A percentile compares a stretch with the other conserved stretches of the same genome.
Evolutionary conservation across 2,888 invertebrate genomes (phyloP).

Genomic region (Drosophila paramelanica): DNA sequence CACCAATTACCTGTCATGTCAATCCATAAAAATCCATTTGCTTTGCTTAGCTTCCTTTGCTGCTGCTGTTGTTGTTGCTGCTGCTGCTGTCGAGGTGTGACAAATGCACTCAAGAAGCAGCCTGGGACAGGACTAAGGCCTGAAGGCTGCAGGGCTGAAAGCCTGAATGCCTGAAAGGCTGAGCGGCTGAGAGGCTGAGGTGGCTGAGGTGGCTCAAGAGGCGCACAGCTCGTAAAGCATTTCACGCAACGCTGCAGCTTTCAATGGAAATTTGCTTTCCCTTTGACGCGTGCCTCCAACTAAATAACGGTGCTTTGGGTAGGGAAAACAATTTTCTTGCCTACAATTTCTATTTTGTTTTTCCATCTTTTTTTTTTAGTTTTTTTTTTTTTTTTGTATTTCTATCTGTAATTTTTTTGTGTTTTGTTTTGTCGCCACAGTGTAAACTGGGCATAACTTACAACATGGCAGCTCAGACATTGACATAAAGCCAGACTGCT

Average conservation of each 20-base stretch:
- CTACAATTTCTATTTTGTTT: conserved; percentile 46
- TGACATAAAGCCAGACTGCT: conserved; percentile 67
- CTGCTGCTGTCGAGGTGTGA: conserved; percentile 69
- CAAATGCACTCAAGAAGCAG: conserved; percentile 74
- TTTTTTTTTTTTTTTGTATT: conserved; percentile 13
- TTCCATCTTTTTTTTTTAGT: too few relatives aligned
- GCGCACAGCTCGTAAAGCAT: conserved; percentile 67
- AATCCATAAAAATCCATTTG: conserved; percentile 81
- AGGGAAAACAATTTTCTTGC: conserved; percentile 76
- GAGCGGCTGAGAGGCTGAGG: conserved; percentile 12
- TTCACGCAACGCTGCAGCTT: conserved; percentile 81
- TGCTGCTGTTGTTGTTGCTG: conserved; percentile 13
- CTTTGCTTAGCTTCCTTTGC: conserved; percentile 38
- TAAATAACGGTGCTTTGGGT: conserved; percentile 26
- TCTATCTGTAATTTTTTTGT: not conserved
- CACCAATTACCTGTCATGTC: conserved; percentile 76
- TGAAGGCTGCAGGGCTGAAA: conserved; percentile 21
- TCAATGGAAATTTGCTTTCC: conserved; percentile 76
- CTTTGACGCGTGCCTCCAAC: conserved; percentile 61
- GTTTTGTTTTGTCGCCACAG: conserved; percentile 32
- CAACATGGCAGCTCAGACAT: conserved; percentile 79
- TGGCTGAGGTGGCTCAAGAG: not conserved
- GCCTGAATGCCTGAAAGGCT: conserved; percentile 25
- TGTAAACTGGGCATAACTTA: conserved; percentile 75
- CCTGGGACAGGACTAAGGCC: conserved; percentile 17